Percentiles rank a stretch among this genome's conserved stretches.
These are phyloP conservation scores for Coregonus ussuriensis DNA, from an alignment of 2,797 vertebrate genomes.

Conservation along the genomic window DNA sequence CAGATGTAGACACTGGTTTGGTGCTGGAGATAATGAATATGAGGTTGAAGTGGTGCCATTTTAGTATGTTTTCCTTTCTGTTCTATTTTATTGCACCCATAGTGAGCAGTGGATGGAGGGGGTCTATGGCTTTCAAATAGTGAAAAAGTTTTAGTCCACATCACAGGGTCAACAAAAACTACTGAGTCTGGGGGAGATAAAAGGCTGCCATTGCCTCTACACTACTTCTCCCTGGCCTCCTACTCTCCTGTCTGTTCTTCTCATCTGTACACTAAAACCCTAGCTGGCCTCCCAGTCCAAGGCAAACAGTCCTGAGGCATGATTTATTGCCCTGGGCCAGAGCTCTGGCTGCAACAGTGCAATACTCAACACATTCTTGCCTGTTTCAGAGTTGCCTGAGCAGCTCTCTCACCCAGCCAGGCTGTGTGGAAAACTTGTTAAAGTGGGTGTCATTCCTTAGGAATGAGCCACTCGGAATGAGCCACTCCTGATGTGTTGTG, in stretches of 20 bases:
- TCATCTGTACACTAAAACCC: slow-evolving; percentile 19
- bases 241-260: slow-evolving; percentile 26
- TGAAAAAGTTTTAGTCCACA: background rate
- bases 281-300: slow-evolving; percentile 19
- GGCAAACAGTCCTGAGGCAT: slow-evolving; percentile 27
- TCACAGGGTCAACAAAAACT: background rate
- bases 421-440: slow-evolving; percentile 69
- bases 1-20: no score
- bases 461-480: slow-evolving; percentile 75
- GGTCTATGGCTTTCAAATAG: background rate
- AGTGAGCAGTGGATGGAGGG: background rate
- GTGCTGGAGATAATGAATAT: no score
- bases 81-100: background rate
- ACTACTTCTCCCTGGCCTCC: background rate
- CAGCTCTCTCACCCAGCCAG: slow-evolving; percentile 15
- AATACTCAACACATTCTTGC: slow-evolving; percentile 69
- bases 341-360: slow-evolving; percentile 26
- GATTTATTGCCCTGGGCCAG: slow-evolving; percentile 48
- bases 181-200: background rate
- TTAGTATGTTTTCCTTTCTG: background rate
- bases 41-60: no score
- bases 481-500: slow-evolving; percentile 53
- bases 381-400: slow-evolving; percentile 35
- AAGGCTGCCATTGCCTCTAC: background rate
- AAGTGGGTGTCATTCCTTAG: slow-evolving; percentile 63